phyloP scores from a whole-genome alignment of 2,113 vertebrate species.

The Heptranchias perlo region DNA sequence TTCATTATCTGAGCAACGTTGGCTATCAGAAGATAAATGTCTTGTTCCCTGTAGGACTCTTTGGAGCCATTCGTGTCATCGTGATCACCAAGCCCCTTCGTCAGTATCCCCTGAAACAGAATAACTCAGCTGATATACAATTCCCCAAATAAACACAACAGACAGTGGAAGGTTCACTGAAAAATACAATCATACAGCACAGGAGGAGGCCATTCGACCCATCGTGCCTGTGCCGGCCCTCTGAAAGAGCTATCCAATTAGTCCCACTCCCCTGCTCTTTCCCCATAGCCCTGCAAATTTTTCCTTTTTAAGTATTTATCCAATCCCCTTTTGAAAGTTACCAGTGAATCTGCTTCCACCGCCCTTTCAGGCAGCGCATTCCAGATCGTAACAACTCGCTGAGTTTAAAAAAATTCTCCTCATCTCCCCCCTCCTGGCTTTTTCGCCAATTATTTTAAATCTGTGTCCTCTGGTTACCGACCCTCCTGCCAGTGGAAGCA shows the following conservation, averaged over 20 bases:
- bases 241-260: neutral
- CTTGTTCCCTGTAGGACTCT: slow-evolving; percentile 95
- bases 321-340: neutral
- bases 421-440: neutral
- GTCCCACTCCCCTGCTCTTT: neutral
- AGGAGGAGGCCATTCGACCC: neutral
- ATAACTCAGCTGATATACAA: neutral
- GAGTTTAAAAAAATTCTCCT: neutral
- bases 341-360: neutral
- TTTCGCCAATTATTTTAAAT: neutral
- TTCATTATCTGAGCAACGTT: slow-evolving; percentile 99
- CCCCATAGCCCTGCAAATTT: neutral
- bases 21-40: slow-evolving; percentile 96
- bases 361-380: neutral
- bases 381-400: neutral
- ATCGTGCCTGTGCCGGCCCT: too few species aligned
- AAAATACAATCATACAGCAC: neutral
- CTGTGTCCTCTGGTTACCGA: too few species aligned
- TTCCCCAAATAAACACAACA: neutral
- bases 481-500: too few species aligned
- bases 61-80: slow-evolving; percentile 88
- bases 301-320: neutral
- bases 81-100: slow-evolving; percentile 84
- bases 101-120: slow-evolving; percentile 64
- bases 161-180: neutral